phyloP scores from a whole-genome alignment of 1,140 invertebrate species.

The Phymorhynchus buccinoides region DNA sequence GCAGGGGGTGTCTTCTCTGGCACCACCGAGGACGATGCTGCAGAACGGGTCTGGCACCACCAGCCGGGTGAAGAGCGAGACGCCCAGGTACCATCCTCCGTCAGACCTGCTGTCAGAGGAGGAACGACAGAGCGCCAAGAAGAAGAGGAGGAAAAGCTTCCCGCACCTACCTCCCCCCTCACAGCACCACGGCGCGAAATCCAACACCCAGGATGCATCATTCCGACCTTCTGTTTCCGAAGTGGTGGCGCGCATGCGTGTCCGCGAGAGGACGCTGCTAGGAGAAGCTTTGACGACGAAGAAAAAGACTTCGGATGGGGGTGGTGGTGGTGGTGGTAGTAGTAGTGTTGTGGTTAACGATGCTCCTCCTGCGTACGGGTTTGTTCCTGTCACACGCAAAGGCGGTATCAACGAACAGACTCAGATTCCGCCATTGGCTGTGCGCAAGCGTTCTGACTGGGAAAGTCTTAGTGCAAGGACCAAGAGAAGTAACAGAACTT shows the following conservation, averaged over 20 bases:
- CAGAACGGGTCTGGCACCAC: too few species aligned
- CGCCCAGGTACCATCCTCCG: not conserved
- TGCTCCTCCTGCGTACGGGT: not conserved
- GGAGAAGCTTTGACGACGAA: not conserved
- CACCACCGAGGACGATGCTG: not conserved
- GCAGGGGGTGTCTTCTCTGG: not conserved
- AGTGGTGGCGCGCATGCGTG: slow-evolving; percentile 35
- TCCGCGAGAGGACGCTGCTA: slow-evolving; percentile 36
- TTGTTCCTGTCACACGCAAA: not conserved
- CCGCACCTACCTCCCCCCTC: not conserved
- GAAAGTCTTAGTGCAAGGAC: not conserved
- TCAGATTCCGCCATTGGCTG: not conserved
- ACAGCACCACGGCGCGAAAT: not conserved
- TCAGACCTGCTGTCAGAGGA: not conserved
- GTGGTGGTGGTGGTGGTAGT: too few species aligned
- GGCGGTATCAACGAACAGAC: not conserved
- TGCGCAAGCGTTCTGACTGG: not conserved
- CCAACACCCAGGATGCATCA: not conserved
- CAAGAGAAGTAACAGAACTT: not conserved
- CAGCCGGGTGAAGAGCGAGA: not conserved
- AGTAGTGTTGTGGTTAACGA: not conserved
- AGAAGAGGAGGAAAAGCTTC: not conserved
- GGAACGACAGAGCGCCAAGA: not conserved
- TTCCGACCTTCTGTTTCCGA: slow-evolving; percentile 18
- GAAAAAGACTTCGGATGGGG: not conserved